These are phyloP conservation scores for Lateolabrax maculatus DNA, from an alignment of 2,797 vertebrate species.

Conservation along the genomic window DNA sequence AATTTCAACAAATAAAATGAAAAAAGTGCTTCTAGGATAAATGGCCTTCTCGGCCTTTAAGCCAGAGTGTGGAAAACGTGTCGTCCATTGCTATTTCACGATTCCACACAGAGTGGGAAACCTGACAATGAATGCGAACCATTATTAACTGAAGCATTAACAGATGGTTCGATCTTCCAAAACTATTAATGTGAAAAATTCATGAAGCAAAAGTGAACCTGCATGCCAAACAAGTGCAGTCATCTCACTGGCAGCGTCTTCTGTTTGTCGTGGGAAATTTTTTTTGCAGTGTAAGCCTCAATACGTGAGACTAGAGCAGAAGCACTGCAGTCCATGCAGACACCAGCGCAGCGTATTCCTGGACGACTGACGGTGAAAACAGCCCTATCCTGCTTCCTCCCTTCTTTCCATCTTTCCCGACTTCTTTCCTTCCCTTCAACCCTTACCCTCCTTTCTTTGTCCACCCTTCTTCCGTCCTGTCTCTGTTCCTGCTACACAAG, in stretches of 20 bases:
- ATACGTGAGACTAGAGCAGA: neutral
- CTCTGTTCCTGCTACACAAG: constrained; percentile 66
- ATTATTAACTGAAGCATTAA: neutral
- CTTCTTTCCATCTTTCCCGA: constrained; percentile 6
- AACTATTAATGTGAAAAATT: neutral
- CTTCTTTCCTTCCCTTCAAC: neutral
- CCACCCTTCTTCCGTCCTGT: constrained; percentile 39
- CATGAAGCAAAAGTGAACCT: neutral
- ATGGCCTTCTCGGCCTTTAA: too few species aligned
- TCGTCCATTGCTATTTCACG: too few species aligned
- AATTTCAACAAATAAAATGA: too few species aligned
- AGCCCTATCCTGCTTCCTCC: constrained; percentile 2
- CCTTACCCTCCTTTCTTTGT: constrained; percentile 11
- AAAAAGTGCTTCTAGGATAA: too few species aligned
- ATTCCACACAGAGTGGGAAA: neutral
- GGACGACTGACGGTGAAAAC: constrained; percentile 15
- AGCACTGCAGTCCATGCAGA: constrained; percentile 21
- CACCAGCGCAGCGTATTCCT: neutral
- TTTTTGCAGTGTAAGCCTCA: constrained; percentile 6
- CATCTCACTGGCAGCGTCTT: neutral
- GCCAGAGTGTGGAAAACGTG: too few species aligned
- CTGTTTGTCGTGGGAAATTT: neutral
- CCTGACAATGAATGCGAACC: neutral
- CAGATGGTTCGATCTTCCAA: neutral
- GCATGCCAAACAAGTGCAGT: neutral